Evolutionary conservation across 1,140 invertebrate species (phyloP), one percentile per base, ranked within the genome.

Genomic region (Eulimnadia texana): DNA sequence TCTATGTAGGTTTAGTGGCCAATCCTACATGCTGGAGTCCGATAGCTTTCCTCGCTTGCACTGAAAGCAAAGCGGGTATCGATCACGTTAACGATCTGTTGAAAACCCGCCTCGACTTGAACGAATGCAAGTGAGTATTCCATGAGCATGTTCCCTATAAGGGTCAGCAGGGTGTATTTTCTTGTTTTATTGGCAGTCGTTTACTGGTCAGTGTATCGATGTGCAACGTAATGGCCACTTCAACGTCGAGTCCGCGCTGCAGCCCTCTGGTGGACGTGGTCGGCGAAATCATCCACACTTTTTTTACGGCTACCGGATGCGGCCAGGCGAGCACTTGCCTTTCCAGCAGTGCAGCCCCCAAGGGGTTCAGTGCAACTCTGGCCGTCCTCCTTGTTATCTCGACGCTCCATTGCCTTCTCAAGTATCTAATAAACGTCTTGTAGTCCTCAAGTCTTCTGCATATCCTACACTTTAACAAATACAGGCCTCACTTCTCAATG

Each of bases 31-130:
- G 66, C 61, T 67, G 65, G 61, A 63, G 55, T 25, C 59, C 64
- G 33, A 64, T 63, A 42, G 52, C 28, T 11, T 67, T 66, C 54
- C 24, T 67, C 2, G 50, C 49, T 0, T 67, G 66, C n/a, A 58
- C 62, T 2, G 63, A 66, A 55, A 58, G 60, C 1, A 50, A 33
- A 16, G 66, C 61, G 9, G 63, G 59, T 28, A 19, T 67, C 2
- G 62, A 61, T 24, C 66, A 67, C 50, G 51, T 66, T 23, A 58
- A 60, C 47, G 65, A 67, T 50, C 58, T 67, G 11, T 65, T 67
- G 54, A 59, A 58, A 20, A 58, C 61, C 3, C 13, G 54, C 1
- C 66, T 67, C 3, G 66, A 67, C 16, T 25, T 51, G 19, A 51
- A 60, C 6, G 60, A 64, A 25, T 67, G 66, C 66, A 63, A 63